Conservation (phyloP, 1,140 invertebrate genomes). For the Bathynomus jamesi region DNA sequence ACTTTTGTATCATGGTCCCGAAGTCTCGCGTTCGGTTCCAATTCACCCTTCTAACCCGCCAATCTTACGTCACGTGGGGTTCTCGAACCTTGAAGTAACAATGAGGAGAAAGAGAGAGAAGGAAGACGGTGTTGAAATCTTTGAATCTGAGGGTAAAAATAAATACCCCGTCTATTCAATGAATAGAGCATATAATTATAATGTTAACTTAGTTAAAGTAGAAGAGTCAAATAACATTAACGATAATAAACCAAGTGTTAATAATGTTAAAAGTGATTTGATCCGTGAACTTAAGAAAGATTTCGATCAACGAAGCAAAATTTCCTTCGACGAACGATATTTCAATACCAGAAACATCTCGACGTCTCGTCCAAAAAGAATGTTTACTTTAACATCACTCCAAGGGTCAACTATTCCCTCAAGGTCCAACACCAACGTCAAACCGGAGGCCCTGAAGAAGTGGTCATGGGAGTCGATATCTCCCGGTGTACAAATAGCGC, state of each 20-base stretch:
- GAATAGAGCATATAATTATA: not conserved
- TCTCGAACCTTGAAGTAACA: no score
- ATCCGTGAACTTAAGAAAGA: no score
- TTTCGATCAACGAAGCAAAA: no score
- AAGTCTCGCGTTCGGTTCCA: not conserved
- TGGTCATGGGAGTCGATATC: not conserved
- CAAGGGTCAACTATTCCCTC: not conserved
- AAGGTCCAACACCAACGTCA: not conserved
- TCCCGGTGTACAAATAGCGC: not conserved
- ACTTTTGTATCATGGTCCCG: not conserved
- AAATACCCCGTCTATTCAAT: no score
- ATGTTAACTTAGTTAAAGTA: no score
- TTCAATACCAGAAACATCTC: not conserved
- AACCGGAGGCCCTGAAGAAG: not conserved
- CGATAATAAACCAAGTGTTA: not conserved
- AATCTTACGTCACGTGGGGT: no score
- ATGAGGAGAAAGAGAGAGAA: no score
- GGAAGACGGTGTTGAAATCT: no score
- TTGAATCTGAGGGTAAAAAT: not conserved
- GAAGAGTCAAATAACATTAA: not conserved
- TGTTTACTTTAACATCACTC: not conserved
- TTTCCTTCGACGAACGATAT: no score
- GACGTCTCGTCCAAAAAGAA: not conserved
- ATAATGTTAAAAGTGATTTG: not conserved
- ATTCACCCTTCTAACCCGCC: no score